Evolutionary conservation across 2,888 invertebrate species (phyloP), one percentile per base, ranked within the genome.

Genomic region (Cephus spinipes): DNA sequence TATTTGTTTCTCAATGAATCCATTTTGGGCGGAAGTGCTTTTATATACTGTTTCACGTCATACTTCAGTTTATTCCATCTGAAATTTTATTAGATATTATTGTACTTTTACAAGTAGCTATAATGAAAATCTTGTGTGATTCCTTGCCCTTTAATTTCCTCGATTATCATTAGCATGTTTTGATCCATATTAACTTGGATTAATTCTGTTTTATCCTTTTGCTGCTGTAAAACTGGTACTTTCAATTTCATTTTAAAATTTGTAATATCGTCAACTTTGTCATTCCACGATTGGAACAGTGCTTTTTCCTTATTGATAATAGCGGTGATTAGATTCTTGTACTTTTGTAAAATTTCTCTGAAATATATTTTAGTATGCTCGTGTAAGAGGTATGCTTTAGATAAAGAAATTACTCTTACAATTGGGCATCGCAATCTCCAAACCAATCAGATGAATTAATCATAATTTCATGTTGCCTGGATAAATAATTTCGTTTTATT

Each of bases 401-500:
- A 73, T 79, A 73, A 69, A 76, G 30, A 77, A 74, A 23, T 77
- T 12, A 68, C 3, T 78, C 83, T 84, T 78, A 89, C 87, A 76
- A 75, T 78, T 88, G 86, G 55, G 80, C 76, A 31, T 81, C 82
- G 73, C 85, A 85, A 73, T 87, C 87, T 11, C 85, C 89, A 23
- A 90, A 83, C 90, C 90, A 90, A 78, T 90, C 88, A 23, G 87
- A 86, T 30, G 88, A 86, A 79, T 89, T 83, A 33, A 86, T 85
- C 81, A 90, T 84, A 74, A 85, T 85, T 78, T 81, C 81, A 76
- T 86, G 83, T 69, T 88, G 85, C 73, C 74, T 81, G 15, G 77
- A 81, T 74, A 90, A 81, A 79, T 89, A 92, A 80, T 95, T 94
- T 87, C 94, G 94, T 86, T 96, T 94, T 90, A 95, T 94, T 80